Evolutionary conservation across 2,797 vertebrate genomes (phyloP), one percentile per base, ranked within the genome.

Genomic region (Myotis planiceps): DNA sequence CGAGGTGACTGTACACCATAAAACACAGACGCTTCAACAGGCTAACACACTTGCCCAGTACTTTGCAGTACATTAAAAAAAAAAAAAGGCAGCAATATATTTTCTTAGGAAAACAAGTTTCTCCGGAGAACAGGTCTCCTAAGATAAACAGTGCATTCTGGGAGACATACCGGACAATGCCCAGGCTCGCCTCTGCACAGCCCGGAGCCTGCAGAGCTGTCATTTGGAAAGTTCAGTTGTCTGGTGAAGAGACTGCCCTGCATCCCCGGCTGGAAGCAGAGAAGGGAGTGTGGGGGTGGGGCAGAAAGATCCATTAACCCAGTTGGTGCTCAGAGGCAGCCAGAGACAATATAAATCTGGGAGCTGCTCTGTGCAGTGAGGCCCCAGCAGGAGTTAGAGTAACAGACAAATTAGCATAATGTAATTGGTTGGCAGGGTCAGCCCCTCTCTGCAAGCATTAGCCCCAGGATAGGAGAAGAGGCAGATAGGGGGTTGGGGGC

Each of bases 361-460:
- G 93, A 95, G 93, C 79, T 95, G 92, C 93, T 97, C 78, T 96
- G 94, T 95, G 79, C 49, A 68, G 92, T 97, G 96, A 96, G 96
- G 97, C 96, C 96, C 97, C 97, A 96, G 95, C 97, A 93, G 96
- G 97, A 98, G 97, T 98, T 96, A 97, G 97, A 98, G 97, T 94
- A 97, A 96, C 96, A 96, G 98, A 97, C 97, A 97, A 96, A 98
- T 98, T 98, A 98, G 97, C 97, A 96, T 98, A 98, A 98, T 98
- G 98, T 98, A 97, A 98, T 97, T 97, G 98, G 97, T 96, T 97
- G 96, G 97, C 97, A 97, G 97, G 97, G 98, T 98, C 97, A 98
- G 94, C 96, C 93, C 92, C 87, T 98, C 95, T 97, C 95, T 91
- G 94, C 92, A 95, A 97, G 95, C 98, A 92, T 97, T 96, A 98